Base-by-base conservation (phyloP, 2,888 invertebrate genomes). In the Meandrusa payeni region DNA sequence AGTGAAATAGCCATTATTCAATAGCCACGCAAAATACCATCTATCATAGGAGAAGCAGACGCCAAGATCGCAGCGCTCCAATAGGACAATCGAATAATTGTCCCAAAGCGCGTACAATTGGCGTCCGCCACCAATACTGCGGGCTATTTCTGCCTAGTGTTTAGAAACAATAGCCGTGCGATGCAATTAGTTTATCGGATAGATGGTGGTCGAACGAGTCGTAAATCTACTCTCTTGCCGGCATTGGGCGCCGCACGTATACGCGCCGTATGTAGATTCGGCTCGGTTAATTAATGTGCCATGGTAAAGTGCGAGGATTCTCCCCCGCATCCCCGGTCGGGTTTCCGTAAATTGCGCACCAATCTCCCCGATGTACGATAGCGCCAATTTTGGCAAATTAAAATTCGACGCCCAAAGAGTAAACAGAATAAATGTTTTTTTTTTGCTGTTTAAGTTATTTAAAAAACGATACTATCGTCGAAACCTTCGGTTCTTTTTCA, bases 181-280 rank as follows among this genome's bases (percentile, higher is more conserved):
- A 72, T 77, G 81, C 83, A 85, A 86, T 85, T 85, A 83, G 83
- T 86, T 83, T 76, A 80, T 81, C 81, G 75, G 77, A 85, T 82
- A 82, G 82, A 83, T 77, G 82, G 81, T 76, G 82, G 81, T 79
- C 77, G 80, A 77, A 78, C 76, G 72, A 77, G 78, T 82, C 83
- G 82, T 85, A 85, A 85, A 85, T 82, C 85, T 83, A 76, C 69
- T 69, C 76, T 74, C 76, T 77, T 76, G 75, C 80, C 76, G 73
- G 79, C 76, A 81, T 72, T 72, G 76, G 80, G 77, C 72, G 68
- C 74, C 63, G 73, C 71, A 71, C 72, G 74, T 66, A 76, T 19
- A 31, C 31, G 80, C 71, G 70, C 75, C 78, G 80, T 82, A 81
- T 85, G 82, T 83, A 86, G 76, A 83, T 85, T 78, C 76, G 69